A percentile compares a stretch with the other conserved stretches of the same genome.
phyloP scores from a whole-genome alignment of 2,888 invertebrate genomes.

The Ferrisia virgata region DNA sequence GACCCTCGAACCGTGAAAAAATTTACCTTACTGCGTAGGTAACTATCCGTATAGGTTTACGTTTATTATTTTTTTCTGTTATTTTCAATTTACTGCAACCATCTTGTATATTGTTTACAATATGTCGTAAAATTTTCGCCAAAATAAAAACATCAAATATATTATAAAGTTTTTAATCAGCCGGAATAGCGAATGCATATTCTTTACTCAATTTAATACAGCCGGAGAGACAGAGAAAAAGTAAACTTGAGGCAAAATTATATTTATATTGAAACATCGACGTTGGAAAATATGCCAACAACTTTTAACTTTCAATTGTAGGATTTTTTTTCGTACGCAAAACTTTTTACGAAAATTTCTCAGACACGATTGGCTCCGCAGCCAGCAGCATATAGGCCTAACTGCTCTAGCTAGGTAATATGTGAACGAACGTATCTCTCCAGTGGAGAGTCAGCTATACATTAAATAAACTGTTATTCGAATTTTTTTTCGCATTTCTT shows the following conservation, averaged over 20 bases:
- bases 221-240: neutral
- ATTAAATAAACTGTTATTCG: neutral
- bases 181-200: neutral
- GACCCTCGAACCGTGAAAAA: neutral
- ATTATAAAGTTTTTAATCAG: slow-evolving; percentile 26
- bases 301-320: neutral
- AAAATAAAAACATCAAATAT: slow-evolving; percentile 10
- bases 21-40: neutral
- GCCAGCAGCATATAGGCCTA: neutral
- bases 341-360: neutral
- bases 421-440: neutral
- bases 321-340: neutral
- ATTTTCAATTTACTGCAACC: neutral
- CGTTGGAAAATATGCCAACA: neutral
- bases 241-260: neutral
- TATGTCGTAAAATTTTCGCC: neutral
- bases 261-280: slow-evolving; percentile 12
- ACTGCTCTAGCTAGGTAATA: too few species aligned
- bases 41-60: neutral
- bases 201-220: neutral
- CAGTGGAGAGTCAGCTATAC: neutral
- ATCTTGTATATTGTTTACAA: neutral
- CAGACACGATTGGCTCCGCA: neutral
- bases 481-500: neutral
- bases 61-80: neutral